phyloP scores from a whole-genome alignment of 2,888 invertebrate species.

The Cheilosia pagana region DNA sequence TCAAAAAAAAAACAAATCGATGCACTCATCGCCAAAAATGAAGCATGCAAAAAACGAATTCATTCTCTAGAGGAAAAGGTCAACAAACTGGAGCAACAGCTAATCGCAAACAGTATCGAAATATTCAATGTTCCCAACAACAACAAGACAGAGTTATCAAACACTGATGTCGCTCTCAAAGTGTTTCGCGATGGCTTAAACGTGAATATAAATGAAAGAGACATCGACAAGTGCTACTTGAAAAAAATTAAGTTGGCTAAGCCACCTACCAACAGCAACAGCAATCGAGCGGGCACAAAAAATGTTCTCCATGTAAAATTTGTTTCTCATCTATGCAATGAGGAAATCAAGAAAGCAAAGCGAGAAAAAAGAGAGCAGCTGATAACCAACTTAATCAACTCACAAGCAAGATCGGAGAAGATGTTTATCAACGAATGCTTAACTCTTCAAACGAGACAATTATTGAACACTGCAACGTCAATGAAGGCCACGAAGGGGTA shows the following conservation, averaged over 20 bases:
- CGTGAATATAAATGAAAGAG: neutral
- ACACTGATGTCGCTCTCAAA: neutral
- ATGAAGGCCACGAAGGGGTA: conserved; percentile 5
- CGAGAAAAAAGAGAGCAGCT: conserved; percentile 12
- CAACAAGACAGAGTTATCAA: conserved; percentile 2
- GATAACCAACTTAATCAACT: conserved; percentile 12
- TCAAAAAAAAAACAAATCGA: conserved; percentile 11
- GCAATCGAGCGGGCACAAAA: neutral
- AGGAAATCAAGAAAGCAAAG: conserved; percentile 2
- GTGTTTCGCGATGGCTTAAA: conserved; percentile 1
- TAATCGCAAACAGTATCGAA: neutral
- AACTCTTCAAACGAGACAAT: conserved; percentile 6
- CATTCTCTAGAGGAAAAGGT: conserved; percentile 14
- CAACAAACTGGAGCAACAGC: conserved; percentile 15
- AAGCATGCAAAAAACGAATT: neutral
- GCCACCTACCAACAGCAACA: neutral
- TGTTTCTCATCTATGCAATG: conserved; percentile 3
- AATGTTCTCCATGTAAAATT: conserved; percentile 16
- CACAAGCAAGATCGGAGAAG: conserved; percentile 19
- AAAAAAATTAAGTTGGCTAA: neutral
- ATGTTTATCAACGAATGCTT: conserved; percentile 21
- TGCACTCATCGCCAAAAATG: neutral
- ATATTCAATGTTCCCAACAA: neutral
- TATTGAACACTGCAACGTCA: neutral
- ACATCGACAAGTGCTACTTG: neutral